Evolutionary conservation across 2,797 vertebrate species (phyloP).

Genomic region (Sphaeramia orbicularis): DNA sequence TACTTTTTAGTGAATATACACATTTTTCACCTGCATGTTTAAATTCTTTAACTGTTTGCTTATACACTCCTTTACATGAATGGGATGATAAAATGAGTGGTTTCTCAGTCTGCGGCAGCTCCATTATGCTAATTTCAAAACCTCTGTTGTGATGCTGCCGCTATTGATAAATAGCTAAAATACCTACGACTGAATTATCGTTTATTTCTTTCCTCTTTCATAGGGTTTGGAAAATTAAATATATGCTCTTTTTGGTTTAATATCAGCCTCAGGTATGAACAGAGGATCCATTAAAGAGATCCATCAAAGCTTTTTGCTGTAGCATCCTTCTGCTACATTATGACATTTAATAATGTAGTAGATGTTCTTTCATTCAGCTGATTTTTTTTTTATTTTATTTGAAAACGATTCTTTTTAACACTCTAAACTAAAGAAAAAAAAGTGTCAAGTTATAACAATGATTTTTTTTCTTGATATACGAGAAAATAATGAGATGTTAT

Average conservation of each 20-base stretch:
- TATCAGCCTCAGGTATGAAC: constrained; percentile 3
- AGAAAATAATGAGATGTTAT: no score
- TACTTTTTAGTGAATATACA: no score
- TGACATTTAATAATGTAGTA: not conserved
- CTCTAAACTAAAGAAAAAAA: no score
- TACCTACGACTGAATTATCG: not conserved
- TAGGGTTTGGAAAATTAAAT: constrained; percentile 19
- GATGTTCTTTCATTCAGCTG: no score
- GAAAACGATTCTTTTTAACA: no score
- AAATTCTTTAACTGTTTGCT: no score
- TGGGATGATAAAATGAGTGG: constrained; percentile 20
- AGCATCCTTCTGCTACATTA: not conserved
- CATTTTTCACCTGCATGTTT: no score
- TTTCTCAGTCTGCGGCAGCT: constrained; percentile 30
- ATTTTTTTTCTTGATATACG: no score
- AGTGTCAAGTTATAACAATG: no score
- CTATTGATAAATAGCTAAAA: constrained; percentile 21
- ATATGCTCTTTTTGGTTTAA: constrained; percentile 6
- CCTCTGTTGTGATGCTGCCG: not conserved
- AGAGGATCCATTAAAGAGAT: constrained; percentile 4
- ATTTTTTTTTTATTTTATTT: no score
- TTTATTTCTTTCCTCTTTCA: constrained; percentile 15
- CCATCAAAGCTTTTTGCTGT: not conserved
- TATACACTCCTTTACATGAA: no score
- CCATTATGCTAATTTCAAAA: constrained; percentile 26